Percentiles rank a stretch among this genome's conserved stretches.
phyloP scores from a whole-genome alignment of 2,113 vertebrate species.

The Arenaria interpres region DNA sequence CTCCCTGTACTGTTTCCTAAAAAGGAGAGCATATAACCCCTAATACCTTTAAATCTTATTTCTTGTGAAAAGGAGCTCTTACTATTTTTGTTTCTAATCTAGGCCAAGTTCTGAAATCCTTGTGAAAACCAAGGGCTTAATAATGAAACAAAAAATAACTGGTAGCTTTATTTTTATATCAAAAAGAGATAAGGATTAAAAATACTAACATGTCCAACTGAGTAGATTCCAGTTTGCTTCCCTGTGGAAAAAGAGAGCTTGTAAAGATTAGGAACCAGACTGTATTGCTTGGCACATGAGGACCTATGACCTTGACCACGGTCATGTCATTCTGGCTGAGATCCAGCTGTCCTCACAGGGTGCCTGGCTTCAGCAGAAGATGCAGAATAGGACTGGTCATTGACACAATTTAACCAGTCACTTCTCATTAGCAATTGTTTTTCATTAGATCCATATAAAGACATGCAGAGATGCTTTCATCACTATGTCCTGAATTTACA shows the following conservation, averaged over 20 bases:
- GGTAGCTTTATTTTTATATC: conserved; percentile 57
- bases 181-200: conserved; percentile 62
- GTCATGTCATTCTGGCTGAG: conserved; percentile 23
- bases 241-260: neutral
- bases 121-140: conserved; percentile 52
- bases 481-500: neutral
- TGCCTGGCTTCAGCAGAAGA: conserved; percentile 39
- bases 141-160: conserved; percentile 59
- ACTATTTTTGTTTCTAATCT: conserved; percentile 63
- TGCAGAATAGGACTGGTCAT: conserved; percentile 24
- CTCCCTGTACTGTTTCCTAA: neutral
- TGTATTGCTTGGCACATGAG: neutral
- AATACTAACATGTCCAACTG: neutral
- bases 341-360: conserved; percentile 44
- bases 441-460: neutral
- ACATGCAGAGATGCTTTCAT: neutral
- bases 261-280: conserved; percentile 11
- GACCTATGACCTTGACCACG: conserved; percentile 17
- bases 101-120: conserved; percentile 65
- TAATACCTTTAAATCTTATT: conserved; percentile 53
- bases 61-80: conserved; percentile 39
- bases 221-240: conserved; percentile 7
- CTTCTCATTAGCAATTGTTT: conserved; percentile 33
- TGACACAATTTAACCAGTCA: conserved; percentile 52
- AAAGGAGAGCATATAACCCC: conserved; percentile 46